These are phyloP conservation scores for Corbicula japonica DNA, from an alignment of 2,888 invertebrate species.

Conservation along the genomic window DNA sequence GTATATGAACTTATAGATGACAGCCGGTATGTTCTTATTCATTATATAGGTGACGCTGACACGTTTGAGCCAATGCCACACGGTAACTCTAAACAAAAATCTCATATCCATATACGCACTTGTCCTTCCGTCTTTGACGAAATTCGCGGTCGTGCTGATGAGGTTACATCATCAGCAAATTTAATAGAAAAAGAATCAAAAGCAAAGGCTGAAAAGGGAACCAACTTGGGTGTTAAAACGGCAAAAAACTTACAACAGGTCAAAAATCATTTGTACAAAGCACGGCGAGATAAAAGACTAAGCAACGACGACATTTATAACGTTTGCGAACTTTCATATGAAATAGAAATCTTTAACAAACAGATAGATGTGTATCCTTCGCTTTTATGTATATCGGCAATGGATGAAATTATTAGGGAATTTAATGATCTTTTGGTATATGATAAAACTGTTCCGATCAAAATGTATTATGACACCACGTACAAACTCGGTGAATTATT, in stretches of 20 bases:
- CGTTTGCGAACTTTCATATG: background rate
- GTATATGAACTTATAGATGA: background rate
- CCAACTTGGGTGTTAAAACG: slow-evolving; percentile 28
- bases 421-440: slow-evolving; percentile 13
- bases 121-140: background rate
- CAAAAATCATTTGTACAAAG: slow-evolving; percentile 12
- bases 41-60: slow-evolving; percentile 5
- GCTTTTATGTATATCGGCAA: slow-evolving; percentile 5
- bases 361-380: slow-evolving; percentile 27
- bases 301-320: slow-evolving; percentile 1
- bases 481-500: slow-evolving; percentile 26
- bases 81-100: slow-evolving; percentile 9
- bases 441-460: background rate
- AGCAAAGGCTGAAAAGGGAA: background rate
- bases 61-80: background rate
- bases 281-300: background rate
- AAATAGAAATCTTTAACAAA: background rate
- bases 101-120: background rate
- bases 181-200: background rate
- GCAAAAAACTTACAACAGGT: slow-evolving; percentile 14
- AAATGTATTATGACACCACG: slow-evolving; percentile 19
- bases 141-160: background rate
- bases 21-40: background rate
- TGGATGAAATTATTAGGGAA: slow-evolving; percentile 6
- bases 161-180: background rate